Conservation (phyloP, 92 coral and sea anemone species). For the Metridium senile region DNA sequence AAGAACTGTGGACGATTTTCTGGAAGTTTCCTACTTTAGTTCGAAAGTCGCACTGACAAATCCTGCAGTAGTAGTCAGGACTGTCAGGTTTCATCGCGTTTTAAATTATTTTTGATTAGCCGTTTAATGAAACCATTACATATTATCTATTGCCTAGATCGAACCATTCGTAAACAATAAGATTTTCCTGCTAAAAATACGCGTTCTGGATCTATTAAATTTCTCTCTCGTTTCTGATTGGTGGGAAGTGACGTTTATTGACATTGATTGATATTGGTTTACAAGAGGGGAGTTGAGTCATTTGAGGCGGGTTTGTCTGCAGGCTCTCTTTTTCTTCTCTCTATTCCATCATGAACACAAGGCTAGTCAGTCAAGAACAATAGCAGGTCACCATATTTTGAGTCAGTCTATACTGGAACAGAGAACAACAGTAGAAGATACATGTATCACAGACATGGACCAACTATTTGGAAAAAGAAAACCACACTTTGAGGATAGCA, state of each 20-base stretch:
- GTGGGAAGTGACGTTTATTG: not conserved
- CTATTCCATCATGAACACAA: too few species aligned
- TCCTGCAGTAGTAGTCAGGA: constrained; percentile 21
- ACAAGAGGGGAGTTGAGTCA: too few species aligned
- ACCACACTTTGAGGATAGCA: not conserved
- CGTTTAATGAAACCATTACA: not conserved
- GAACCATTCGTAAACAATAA: not conserved
- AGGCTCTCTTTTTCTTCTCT: too few species aligned
- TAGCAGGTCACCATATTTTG: too few species aligned
- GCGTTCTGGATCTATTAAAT: too few species aligned
- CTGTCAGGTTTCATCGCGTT: constrained; percentile 1
- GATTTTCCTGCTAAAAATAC: not conserved
- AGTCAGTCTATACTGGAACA: too few species aligned
- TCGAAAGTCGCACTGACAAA: constrained; percentile 17
- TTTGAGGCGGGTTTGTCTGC: too few species aligned
- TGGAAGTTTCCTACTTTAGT: constrained; percentile 2
- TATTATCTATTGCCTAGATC: too few species aligned
- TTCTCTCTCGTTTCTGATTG: too few species aligned
- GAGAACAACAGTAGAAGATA: too few species aligned
- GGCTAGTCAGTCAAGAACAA: too few species aligned
- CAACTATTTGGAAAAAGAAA: not conserved
- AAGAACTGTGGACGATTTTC: constrained; percentile 19
- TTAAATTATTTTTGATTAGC: not conserved
- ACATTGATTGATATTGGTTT: too few species aligned
- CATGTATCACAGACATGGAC: not conserved